Conservation (phyloP, 2,888 invertebrate species). For the Hedychridium roseum region DNA sequence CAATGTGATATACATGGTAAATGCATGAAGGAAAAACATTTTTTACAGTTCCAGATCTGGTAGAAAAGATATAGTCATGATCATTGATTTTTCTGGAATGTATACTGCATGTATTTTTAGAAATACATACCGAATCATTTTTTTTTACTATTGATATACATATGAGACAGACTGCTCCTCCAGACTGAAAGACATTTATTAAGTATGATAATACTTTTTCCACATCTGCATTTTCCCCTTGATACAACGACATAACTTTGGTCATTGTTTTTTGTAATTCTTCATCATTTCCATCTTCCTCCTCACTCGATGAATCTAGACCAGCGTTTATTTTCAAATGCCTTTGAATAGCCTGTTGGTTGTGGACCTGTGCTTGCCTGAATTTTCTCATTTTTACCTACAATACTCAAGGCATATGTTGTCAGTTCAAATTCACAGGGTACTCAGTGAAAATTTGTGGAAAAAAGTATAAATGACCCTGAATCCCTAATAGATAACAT, state of each 20-base stretch:
- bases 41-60: conserved; percentile 86
- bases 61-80: conserved; percentile 7
- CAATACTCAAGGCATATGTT: not conserved
- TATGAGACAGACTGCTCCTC: conserved; percentile 85
- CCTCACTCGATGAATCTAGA: conserved; percentile 55
- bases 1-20: conserved; percentile 89
- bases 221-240: conserved; percentile 60
- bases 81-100: not conserved
- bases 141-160: conserved; percentile 89
- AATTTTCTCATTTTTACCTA: conserved; percentile 54
- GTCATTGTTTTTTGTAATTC: conserved; percentile 48
- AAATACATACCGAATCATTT: conserved; percentile 70
- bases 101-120: too few relatives aligned
- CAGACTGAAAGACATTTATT: conserved; percentile 81
- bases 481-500: too few relatives aligned
- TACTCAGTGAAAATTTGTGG: too few relatives aligned
- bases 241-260: conserved; percentile 52
- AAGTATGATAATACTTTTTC: conserved; percentile 76
- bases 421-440: too few relatives aligned
- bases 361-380: conserved; percentile 51
- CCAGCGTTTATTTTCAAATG: conserved; percentile 46
- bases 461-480: too few relatives aligned
- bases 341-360: conserved; percentile 53
- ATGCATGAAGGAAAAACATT: conserved; percentile 87
- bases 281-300: conserved; percentile 52